phyloP scores from a whole-genome alignment of 1,140 invertebrate genomes.

The Thalassaphorura encarpata region DNA sequence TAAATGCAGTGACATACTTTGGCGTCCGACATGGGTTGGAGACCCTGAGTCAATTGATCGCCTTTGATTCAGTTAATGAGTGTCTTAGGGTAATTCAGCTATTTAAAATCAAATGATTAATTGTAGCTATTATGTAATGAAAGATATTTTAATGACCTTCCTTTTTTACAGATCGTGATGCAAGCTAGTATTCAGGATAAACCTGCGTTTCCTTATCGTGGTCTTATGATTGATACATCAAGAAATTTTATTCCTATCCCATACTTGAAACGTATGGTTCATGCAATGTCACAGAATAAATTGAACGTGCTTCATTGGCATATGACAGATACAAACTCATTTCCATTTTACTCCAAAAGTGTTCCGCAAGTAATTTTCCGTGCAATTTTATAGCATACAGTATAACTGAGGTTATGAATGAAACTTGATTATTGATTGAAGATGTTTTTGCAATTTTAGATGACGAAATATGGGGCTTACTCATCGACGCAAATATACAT shows the following conservation, averaged over 20 bases:
- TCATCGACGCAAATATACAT: conserved; percentile 33
- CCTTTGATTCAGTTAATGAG: conserved; percentile 34
- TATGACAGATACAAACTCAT: conserved; percentile 36
- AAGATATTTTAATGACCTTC: not conserved
- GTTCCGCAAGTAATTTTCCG: conserved; percentile 35
- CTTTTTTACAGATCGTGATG: conserved; percentile 48
- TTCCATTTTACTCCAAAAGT: conserved; percentile 35
- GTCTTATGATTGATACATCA: conserved; percentile 48
- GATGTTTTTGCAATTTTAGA: conserved; percentile 15
- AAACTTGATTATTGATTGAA: not conserved
- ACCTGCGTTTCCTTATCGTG: conserved; percentile 64
- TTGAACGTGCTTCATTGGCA: conserved; percentile 40
- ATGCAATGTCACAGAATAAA: conserved; percentile 36
- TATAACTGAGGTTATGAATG: not conserved
- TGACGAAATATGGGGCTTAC: conserved; percentile 38
- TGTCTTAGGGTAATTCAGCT: conserved; percentile 34
- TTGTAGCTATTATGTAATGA: not conserved
- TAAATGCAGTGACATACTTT: conserved; percentile 55
- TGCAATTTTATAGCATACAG: not conserved
- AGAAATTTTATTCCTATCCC: conserved; percentile 34
- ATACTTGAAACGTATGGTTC: conserved; percentile 33
- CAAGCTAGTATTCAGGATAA: conserved; percentile 53
- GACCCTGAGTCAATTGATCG: conserved; percentile 61
- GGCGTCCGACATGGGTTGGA: conserved; percentile 65
- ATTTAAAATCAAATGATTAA: conserved; percentile 5